Conservation (phyloP, 2,888 invertebrate genomes). For the Operophtera brumata region DNA sequence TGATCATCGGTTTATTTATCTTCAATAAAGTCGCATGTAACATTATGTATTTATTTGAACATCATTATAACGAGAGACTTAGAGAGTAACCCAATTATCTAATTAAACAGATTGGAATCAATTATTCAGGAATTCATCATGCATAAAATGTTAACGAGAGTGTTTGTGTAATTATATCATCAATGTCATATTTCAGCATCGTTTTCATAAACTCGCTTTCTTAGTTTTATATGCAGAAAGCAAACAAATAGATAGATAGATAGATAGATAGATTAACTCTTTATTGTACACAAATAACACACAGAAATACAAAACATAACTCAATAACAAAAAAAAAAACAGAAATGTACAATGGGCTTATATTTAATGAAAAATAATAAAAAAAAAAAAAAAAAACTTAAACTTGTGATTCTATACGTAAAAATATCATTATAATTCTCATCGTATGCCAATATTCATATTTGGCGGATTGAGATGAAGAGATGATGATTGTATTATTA, state of each 20-base stretch:
- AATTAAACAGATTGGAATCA: slow-evolving; percentile 20
- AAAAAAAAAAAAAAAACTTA: no score
- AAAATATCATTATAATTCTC: no score
- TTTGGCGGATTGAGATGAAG: slow-evolving; percentile 1
- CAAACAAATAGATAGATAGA: no score
- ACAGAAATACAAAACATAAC: no score
- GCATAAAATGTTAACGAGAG: slow-evolving; percentile 27
- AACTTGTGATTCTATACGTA: no score
- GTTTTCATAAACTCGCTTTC: no score
- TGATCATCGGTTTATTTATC: not conserved
- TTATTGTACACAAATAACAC: no score
- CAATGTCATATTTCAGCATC: slow-evolving; percentile 2
- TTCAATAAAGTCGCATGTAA: not conserved
- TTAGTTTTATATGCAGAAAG: no score
- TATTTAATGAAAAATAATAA: no score
- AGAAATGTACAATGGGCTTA: no score
- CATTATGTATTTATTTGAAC: slow-evolving; percentile 8
- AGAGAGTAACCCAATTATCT: slow-evolving; percentile 33
- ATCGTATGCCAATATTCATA: not conserved
- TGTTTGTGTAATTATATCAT: slow-evolving; percentile 23
- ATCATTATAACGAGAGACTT: slow-evolving; percentile 17
- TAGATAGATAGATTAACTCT: no score
- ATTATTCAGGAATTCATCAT: slow-evolving; percentile 23
- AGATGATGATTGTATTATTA: not conserved
- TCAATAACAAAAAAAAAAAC: no score